Base-by-base conservation (phyloP, 2,113 vertebrate genomes). In the Zosterops japonicus region DNA sequence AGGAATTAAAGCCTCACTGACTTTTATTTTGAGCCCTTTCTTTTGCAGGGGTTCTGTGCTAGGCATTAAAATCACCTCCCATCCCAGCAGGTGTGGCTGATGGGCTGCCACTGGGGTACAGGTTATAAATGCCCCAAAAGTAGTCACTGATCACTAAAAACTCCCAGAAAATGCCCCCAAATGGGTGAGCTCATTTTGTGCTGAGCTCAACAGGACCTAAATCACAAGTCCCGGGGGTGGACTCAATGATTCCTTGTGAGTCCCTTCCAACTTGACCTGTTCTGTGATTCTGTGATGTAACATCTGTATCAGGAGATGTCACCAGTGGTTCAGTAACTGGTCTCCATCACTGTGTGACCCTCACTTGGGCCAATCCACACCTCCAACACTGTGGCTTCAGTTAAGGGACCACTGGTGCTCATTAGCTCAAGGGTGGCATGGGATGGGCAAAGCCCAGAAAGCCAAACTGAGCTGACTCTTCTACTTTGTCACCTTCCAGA, bases 21-120 rank as follows among this genome's bases (percentile, higher is more conserved):
- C 36, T 89, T 61, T 33, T 72, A 24, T 80, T 93, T 80, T 49
- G 82, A 95, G 90, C 84, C 82, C 91, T 96, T 95, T 84, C 87
- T 79, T 83, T 80, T 47, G 19, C 42, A 29, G 24, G 74, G 22
- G 24, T 74, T 93, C 60, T 93, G 46, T 63, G 28, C 9, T 9
- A 47, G 76, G 46, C 59, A n/a, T 67, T 81, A 23, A 90, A 92
- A 69, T 33, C n/a, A 21, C 9, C 46, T 83, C 67, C 42, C 35
- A 3, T 19, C 57, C n/a, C 67, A 80, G 41, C 21, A 77, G 57
- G 36, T 76, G 74, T 52, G 29, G 85, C 11, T 83, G 57, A 71
- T n/a, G 69, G 57, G 50, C 49, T 78, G 25, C n/a, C 11, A 2
- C n/a, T 28, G 67, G 83, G 50, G 29, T 28, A 18, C 44, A 39